These are phyloP conservation scores for Empis livida DNA, from an alignment of 2,888 invertebrate genomes.

Conservation along the genomic window DNA sequence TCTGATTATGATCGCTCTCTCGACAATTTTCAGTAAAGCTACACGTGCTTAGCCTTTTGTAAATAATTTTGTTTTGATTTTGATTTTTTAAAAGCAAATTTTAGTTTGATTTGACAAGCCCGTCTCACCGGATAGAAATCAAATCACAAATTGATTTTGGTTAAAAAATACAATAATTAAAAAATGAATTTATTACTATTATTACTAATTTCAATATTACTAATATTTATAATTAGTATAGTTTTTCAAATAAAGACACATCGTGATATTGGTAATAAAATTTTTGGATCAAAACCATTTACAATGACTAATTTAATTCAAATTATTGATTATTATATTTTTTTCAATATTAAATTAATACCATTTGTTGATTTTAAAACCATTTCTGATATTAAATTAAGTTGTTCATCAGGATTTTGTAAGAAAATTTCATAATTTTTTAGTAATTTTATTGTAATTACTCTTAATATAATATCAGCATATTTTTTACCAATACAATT, in stretches of 20 bases:
- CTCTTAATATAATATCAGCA: constrained; percentile 28
- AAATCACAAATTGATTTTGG: too few species aligned
- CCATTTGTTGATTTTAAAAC: constrained; percentile 27
- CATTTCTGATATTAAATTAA: constrained; percentile 23
- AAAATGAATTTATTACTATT: not conserved
- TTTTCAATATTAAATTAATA: constrained; percentile 22
- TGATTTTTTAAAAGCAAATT: too few species aligned
- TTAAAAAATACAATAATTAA: too few species aligned
- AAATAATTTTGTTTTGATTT: too few species aligned
- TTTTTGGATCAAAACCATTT: constrained; percentile 6
- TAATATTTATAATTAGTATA: not conserved
- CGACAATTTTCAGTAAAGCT: too few species aligned
- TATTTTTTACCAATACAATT: constrained; percentile 35
- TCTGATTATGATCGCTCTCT: too few species aligned
- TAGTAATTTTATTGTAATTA: constrained; percentile 22
- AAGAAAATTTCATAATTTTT: constrained; percentile 18
- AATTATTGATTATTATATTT: constrained; percentile 17
- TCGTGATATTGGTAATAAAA: constrained; percentile 3
- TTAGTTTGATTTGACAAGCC: too few species aligned
- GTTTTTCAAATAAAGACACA: constrained; percentile 2
- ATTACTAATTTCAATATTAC: not conserved
- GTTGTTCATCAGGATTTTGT: constrained; percentile 14
- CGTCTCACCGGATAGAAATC: too few species aligned
- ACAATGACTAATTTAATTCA: too few species aligned
- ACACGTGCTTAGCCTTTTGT: too few species aligned